Evolutionary conservation across 2,113 vertebrate genomes (phyloP), one percentile per base, ranked within the genome.

Genomic region (Panthera tigris): DNA sequence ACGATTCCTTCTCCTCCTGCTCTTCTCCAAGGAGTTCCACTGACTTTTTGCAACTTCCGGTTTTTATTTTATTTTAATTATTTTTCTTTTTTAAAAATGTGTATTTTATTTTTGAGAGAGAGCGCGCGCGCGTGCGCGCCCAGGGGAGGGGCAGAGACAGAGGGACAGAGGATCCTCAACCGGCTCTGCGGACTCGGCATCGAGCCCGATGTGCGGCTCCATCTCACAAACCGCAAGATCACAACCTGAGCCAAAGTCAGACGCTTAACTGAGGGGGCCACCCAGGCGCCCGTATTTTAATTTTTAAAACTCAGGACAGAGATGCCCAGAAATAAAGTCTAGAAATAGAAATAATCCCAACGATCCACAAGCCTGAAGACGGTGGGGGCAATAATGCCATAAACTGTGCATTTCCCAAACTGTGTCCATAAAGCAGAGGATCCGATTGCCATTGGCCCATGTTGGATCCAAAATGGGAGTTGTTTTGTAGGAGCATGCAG

Each of bases 101-200:
- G 23, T 61, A 25, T 61, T 61, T 23, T 61, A 61, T 61, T 61
- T 61, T 61, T 61, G 57, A 61, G 57, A 23, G 55, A 7, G 57
- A 23, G 8, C 7, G 8, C 9, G 57, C 57, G 0, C 21, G 57
- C 57, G 21, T 18, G 8, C 3, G 57, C 57, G 0, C 9, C 7
- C 57, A 61, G 57, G 57, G 57, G 19, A 61, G 57, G 57, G 57
- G 57, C 57, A 25, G 21, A 61, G 57, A 25, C 21, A 23, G 57
- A 21, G 57, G 57, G 21, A 61, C 57, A 23, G 57, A 61, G 21
- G 57, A 3, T 61, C 57, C 21, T 61, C 21, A 23, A 61, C 0
- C 14, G 52, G 16, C 52, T 55, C 52, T 55, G 52, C 15, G 52
- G 52, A 15, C 52, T 55, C 14, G 0, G 52, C 15, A 18, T 55